Evolutionary conservation across 2,888 invertebrate genomes (phyloP), one percentile per base, ranked within the genome.

Genomic region (Chironomus riparius): DNA sequence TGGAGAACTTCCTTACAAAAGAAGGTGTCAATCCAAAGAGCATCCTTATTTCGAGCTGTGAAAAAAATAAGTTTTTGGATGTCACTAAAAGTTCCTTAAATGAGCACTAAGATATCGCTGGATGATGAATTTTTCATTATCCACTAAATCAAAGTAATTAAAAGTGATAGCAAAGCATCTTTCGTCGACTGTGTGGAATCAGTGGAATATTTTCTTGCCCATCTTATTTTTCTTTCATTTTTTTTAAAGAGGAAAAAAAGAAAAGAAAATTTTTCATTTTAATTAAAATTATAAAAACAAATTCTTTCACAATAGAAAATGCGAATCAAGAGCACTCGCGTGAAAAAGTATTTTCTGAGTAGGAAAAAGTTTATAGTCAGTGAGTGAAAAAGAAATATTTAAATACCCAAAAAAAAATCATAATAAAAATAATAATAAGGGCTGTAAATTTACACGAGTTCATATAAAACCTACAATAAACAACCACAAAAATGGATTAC

Each of bases 401-500:
- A 38, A 38, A 38, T 38, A 38, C 38, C 38, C 38, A 4, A 38
- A 38, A 38, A n/a, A n/a, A 56, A 15, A 56, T 3, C 3, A 56
- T 6, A 15, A 7, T 18, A 18, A 56, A 56, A 56, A 6, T 56
- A 56, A 56, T 56, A 56, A 56, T 56, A 56, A 56, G 18, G 15
- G 56, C 56, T 56, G 56, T 56, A 56, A 56, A 56, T 56, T 56
- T 56, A 15, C 56, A 18, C 18, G 15, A 15, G 3, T 5, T 56
- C 18, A 56, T 56, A 10, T 38, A 38, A 38, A 38, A 38, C 2
- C 38, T 56, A 3, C 18, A 56, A 56, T 56, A 15, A 56, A 56
- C 7, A 47, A 47, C 18, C 10, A 70, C 48, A 24, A 71, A 50
- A 70, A 70, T 70, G 70, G 70, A 61, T 61, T 72, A 61, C 61